phyloP scores from a whole-genome alignment of 2,888 invertebrate genomes.

The Hydraecia micacea region DNA sequence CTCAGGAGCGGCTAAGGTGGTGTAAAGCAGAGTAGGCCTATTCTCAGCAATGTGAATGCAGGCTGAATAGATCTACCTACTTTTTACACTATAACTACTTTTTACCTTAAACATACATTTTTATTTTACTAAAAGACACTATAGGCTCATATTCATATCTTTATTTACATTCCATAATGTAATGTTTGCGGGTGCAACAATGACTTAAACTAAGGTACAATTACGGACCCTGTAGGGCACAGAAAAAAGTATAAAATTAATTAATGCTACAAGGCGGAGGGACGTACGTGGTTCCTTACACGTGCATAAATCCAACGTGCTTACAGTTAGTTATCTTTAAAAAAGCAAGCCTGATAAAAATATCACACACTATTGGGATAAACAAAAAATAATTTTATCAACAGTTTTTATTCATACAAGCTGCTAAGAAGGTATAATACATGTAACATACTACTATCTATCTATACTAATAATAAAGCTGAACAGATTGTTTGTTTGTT shows the following conservation, averaged over 20 bases:
- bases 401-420: not conserved
- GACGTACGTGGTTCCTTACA: conserved; percentile 10
- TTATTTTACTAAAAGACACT: not conserved
- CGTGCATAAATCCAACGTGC: conserved; percentile 9
- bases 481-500: too few species aligned
- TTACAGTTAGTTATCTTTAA: conserved; percentile 24
- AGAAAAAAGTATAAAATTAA: too few species aligned
- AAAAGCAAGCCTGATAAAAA: conserved; percentile 15
- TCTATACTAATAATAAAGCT: not conserved
- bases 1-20: conserved; percentile 20
- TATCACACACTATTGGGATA: conserved; percentile 7
- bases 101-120: not conserved
- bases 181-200: too few species aligned
- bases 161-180: too few species aligned
- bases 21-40: conserved; percentile 31
- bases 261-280: not conserved
- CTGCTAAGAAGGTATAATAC: too few species aligned
- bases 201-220: too few species aligned
- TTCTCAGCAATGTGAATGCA: conserved; percentile 27
- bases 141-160: not conserved
- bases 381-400: conserved; percentile 8
- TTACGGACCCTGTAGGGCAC: too few species aligned
- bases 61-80: conserved; percentile 45
- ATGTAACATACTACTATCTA: not conserved
- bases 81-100: too few species aligned